Base-by-base conservation (phyloP, 1,140 invertebrate species). In the Dinoponera quadriceps region DNA sequence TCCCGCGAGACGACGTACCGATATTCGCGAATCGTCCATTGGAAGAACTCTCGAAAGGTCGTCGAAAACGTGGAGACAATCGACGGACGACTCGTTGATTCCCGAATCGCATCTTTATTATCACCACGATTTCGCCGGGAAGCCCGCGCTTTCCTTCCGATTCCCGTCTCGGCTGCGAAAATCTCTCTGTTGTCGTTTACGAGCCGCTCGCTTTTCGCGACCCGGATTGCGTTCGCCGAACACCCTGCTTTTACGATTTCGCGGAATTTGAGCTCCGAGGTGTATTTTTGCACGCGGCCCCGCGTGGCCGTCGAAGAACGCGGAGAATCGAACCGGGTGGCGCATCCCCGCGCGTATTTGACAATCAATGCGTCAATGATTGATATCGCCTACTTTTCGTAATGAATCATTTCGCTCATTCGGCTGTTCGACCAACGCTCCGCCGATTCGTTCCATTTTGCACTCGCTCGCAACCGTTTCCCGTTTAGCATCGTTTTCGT, bases 291-390 rank as follows among this genome's bases (percentile, higher is more conserved):
- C 29, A 38, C 22, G 2, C 33, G 2, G 2, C n/a, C 33, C 33
- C 33, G 2, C 22, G 11, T 18, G 22, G 54, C 3, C 69, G 51
- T 51, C 2, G 4, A 54, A 57, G n/a, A 1, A 29, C 49, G 66
- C 62, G 22, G 44, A 83, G 86, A 83, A 83, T 86, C 18, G 18
- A 16, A 72, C 83, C 77, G 83, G 66, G 71, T 29, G 27, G 29
- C 9, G 54, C n/a, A n/a, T 33, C 5, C 4, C 33, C 59, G 16
- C n/a, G 27, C 22, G 20, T 54, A 49, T 66, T 55, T 48, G 27
- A n/a, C 49, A 38, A 48, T 29, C 14, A n/a, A n/a, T n/a, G n/a
- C 25, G n/a, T 13, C 22, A 9, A 25, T 59, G 16, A 59, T 29
- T 49, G 33, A 49, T 59, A 55, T 18, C 29, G 11, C 20, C 14